Percentiles rank a stretch among this genome's conserved stretches.
These are phyloP conservation scores for Palythoa caribaeorum DNA, from an alignment of 92 coral and sea anemone species.

Conservation along the genomic window DNA sequence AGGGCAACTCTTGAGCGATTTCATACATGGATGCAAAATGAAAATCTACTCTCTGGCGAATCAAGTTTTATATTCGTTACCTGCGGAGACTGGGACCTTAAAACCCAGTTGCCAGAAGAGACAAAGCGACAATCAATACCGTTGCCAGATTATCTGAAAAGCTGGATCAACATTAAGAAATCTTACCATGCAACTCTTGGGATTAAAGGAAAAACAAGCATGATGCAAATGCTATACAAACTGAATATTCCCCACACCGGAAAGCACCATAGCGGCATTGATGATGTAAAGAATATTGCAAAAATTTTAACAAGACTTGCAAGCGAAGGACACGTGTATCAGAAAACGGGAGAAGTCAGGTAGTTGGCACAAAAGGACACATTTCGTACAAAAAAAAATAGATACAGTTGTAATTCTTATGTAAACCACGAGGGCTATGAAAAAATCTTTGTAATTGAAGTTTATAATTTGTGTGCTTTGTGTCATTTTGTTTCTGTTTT, in stretches of 20 bases:
- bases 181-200: constrained; percentile 22
- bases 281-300: constrained; percentile 42
- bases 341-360: constrained; percentile 32
- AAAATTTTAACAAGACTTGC: constrained; percentile 32
- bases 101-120: constrained; percentile 26
- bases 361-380: neutral
- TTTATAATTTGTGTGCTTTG: no score
- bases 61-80: constrained; percentile 34
- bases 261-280: constrained; percentile 37
- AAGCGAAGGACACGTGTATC: constrained; percentile 37
- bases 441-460: no score
- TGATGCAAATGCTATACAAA: constrained; percentile 7
- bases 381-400: no score
- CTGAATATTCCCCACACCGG: constrained; percentile 42
- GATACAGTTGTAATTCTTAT: no score
- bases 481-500: no score
- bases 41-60: constrained; percentile 9
- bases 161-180: constrained; percentile 46
- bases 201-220: constrained; percentile 14
- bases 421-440: no score
- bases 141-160: constrained; percentile 22
- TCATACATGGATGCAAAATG: constrained; percentile 34
- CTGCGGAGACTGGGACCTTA: constrained; percentile 45
- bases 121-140: constrained; percentile 8
- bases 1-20: constrained; percentile 9